Evolutionary conservation across 1,140 invertebrate species (phyloP).

Genomic region (Bicyclus anynana): DNA sequence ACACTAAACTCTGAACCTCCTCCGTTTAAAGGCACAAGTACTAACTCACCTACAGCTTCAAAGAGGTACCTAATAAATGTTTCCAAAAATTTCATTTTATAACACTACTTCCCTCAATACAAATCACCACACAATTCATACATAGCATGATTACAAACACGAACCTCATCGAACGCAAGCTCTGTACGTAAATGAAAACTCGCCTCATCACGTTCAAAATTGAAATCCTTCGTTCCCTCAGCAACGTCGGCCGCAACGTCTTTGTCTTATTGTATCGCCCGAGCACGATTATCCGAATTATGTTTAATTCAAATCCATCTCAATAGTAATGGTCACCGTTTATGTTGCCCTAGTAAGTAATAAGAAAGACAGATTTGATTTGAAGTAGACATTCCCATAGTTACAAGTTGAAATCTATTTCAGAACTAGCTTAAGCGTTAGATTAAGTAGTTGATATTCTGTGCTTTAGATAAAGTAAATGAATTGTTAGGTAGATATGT

Average conservation of each 20-base stretch:
- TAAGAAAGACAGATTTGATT: conserved; percentile 13
- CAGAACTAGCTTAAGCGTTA: too few relatives aligned
- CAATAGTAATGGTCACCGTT: conserved; percentile 40
- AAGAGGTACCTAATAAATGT: too few relatives aligned
- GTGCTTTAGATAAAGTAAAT: too few relatives aligned
- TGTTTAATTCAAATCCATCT: conserved; percentile 74
- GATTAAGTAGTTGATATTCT: too few relatives aligned
- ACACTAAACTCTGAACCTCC: too few relatives aligned
- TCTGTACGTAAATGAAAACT: conserved; percentile 35
- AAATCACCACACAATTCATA: background rate
- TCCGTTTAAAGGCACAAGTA: too few relatives aligned
- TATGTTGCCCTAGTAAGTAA: conserved; percentile 19
- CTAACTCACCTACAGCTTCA: too few relatives aligned
- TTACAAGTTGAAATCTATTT: background rate
- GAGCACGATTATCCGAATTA: conserved; percentile 73
- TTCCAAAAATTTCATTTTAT: too few relatives aligned
- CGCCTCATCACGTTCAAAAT: conserved; percentile 73
- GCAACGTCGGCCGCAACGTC: conserved; percentile 52
- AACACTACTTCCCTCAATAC: background rate
- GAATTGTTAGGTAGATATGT: too few relatives aligned
- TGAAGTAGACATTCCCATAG: background rate
- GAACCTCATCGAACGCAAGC: conserved; percentile 23
- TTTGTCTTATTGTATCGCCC: conserved; percentile 67
- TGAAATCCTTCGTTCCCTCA: conserved; percentile 66
- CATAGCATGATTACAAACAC: conserved; percentile 17